Base-by-base conservation (phyloP, 2,113 vertebrate genomes). In the Hiodon tergisus region DNA sequence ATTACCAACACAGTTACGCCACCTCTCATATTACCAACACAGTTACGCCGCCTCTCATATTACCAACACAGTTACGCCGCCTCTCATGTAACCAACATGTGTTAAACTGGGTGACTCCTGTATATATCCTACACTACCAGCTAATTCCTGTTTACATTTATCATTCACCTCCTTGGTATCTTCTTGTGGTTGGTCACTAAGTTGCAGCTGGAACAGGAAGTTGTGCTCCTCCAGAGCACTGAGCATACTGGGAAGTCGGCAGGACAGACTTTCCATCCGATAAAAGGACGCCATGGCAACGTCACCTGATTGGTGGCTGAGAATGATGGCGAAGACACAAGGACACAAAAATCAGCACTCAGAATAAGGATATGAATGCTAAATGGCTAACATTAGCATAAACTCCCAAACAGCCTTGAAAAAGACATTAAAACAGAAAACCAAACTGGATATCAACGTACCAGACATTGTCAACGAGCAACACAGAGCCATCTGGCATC, bases 401-500 rank as follows among this genome's bases (percentile, higher is more conserved):
- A 72, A 57, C 8, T 70, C n/a, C 69, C 54, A 67, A 55, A 17
- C 58, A 58, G 6, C 55, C 6, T 8, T 51, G 14, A 71, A 58
- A 55, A 47, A 13, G 7, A 46, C n/a, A 72, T 31, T 31, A 1
- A 31, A 31, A 31, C 31, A 31, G 31, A 31, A 31, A 31, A 31
- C 31, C 31, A 31, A 31, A 31, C 31, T 31, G 31, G 31, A 31
- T 31, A 31, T 31, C 31, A 16, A 61, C 92, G 84, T 82, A 95
- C 94, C 94, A 95, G 73, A 95, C 93, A 13, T 92, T 93, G 72
- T 96, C 94, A 0, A 95, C 93, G 46, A 95, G 87, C 76, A 95
- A 88, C 4, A 96, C 94, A 0, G 94, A 95, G 60, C 94, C 93
- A 0, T 96, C 94, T 0, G 94, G 94, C 94, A 96, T 94, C 86